Conservation (phyloP, 1,140 invertebrate species). For the Anoplophora glabripennis region DNA sequence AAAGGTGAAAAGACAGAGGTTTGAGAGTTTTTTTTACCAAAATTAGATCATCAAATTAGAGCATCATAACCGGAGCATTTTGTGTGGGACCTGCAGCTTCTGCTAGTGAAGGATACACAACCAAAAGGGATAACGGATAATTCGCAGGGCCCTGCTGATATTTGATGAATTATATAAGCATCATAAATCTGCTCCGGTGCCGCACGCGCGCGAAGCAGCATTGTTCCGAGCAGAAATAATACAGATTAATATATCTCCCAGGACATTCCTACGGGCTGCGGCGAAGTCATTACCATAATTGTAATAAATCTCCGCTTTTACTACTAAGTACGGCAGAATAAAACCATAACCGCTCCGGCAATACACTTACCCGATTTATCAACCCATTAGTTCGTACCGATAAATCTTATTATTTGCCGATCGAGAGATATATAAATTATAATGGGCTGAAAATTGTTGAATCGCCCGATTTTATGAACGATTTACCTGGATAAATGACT, state of each 20-base stretch:
- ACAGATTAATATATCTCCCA: neutral
- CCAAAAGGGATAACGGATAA: too few relatives aligned
- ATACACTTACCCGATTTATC: neutral
- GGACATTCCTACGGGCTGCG: neutral
- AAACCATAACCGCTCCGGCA: neutral
- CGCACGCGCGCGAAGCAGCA: too few relatives aligned
- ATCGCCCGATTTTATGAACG: neutral
- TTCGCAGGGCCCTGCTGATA: too few relatives aligned
- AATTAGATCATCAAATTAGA: too few relatives aligned
- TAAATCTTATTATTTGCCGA: constrained; percentile 11
- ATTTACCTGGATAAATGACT: neutral
- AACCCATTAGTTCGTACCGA: constrained; percentile 1
- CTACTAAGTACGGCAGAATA: neutral
- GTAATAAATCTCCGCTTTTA: neutral
- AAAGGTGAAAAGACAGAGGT: too few relatives aligned
- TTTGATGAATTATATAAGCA: too few relatives aligned
- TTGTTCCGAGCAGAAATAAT: too few relatives aligned
- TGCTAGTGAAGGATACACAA: too few relatives aligned
- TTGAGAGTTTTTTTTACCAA: too few relatives aligned
- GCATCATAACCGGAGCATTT: too few relatives aligned
- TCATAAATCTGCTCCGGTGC: too few relatives aligned
- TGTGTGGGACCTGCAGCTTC: too few relatives aligned
- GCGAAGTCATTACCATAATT: neutral
- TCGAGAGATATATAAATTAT: constrained; percentile 3
- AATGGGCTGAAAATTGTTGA: neutral